These are phyloP conservation scores for Cichlasoma orientale DNA, from an alignment of 2,797 vertebrate genomes.

Conservation along the genomic window DNA sequence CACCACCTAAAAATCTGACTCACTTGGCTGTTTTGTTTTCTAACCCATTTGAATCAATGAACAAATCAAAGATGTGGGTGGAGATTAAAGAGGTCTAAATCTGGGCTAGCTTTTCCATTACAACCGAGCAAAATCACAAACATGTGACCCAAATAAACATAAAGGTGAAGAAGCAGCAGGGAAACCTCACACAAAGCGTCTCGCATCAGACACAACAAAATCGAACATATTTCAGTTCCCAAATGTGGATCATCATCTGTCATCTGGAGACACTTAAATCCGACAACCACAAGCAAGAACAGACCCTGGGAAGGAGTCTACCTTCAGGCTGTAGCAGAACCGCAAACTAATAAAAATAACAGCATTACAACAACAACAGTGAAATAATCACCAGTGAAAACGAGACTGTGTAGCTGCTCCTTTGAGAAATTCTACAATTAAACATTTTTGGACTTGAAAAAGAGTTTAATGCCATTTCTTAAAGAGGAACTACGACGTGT, in stretches of 20 bases:
- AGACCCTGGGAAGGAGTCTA: conserved; percentile 11
- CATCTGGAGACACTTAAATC: conserved; percentile 30
- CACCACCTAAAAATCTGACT: not conserved
- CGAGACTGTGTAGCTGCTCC: not conserved
- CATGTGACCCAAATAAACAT: not conserved
- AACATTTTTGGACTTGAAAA: conserved; percentile 3
- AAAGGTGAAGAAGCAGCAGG: not conserved
- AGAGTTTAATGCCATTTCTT: not conserved
- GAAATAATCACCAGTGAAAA: not conserved
- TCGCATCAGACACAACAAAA: not conserved
- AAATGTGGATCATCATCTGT: conserved; percentile 19
- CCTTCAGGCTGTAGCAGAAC: conserved; percentile 24
- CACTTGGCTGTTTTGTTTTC: not conserved
- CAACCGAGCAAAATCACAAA: not conserved
- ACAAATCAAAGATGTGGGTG: not conserved
- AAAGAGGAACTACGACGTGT: not conserved
- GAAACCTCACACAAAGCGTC: not conserved
- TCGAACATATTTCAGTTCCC: conserved; percentile 7
- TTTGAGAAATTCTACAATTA: not conserved
- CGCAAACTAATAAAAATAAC: conserved; percentile 28
- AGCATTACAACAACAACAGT: conserved; percentile 5
- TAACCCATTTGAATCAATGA: not conserved
- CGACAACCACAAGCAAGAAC: conserved; percentile 33
- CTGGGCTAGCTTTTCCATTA: not conserved
- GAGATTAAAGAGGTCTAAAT: not conserved